These are phyloP conservation scores for Poecilia gillii DNA, from an alignment of 2,797 vertebrate species.

Conservation along the genomic window DNA sequence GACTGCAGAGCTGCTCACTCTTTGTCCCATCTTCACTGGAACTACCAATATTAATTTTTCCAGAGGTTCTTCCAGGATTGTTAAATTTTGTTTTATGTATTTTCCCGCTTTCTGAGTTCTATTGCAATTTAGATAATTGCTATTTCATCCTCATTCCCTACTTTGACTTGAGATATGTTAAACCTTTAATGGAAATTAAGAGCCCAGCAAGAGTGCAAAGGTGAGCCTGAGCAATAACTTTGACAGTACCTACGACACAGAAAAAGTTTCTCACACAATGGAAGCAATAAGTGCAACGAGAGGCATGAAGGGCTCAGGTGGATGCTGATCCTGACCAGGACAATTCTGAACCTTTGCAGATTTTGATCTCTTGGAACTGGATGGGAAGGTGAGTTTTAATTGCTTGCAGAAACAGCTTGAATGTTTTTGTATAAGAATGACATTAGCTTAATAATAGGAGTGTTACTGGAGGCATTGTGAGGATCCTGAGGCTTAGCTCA, in stretches of 20 bases:
- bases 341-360: slow-evolving; percentile 43
- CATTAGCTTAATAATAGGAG: background rate
- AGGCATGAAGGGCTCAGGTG: slow-evolving; percentile 57
- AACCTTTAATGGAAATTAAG: slow-evolving; percentile 14
- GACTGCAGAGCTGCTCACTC: slow-evolving; percentile 46
- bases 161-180: slow-evolving; percentile 31
- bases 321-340: slow-evolving; percentile 54
- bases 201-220: slow-evolving; percentile 27
- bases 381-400: slow-evolving; percentile 65
- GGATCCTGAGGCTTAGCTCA: background rate
- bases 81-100: slow-evolving; percentile 5
- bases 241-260: background rate
- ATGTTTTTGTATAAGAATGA: slow-evolving; percentile 14
- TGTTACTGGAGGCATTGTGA: background rate
- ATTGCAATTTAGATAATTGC: slow-evolving; percentile 8
- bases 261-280: slow-evolving; percentile 28
- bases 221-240: slow-evolving; percentile 25
- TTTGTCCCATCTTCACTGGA: slow-evolving; percentile 44
- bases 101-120: background rate
- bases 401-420: background rate
- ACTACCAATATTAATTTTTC: slow-evolving; percentile 24
- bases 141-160: slow-evolving; percentile 6
- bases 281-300: slow-evolving; percentile 16
- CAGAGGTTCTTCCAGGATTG: slow-evolving; percentile 10
- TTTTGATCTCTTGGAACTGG: slow-evolving; percentile 46